Conservation (phyloP, 2,797 vertebrate species). For the Catostomus latipinnis region DNA sequence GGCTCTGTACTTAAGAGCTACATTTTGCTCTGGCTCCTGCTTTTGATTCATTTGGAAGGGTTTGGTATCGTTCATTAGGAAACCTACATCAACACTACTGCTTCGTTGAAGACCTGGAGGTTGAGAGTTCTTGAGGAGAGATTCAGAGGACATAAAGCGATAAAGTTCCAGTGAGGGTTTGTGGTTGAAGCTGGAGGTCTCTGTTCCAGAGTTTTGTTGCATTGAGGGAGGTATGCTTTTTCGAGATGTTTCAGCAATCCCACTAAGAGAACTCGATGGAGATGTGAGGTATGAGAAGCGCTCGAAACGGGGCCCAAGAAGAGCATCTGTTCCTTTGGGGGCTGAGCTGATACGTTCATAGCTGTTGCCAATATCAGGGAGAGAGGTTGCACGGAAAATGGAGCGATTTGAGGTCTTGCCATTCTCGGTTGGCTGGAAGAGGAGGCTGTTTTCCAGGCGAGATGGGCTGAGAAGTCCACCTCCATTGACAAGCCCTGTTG, state of each 20-base stretch:
- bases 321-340: conserved; percentile 1
- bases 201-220: conserved; percentile 1
- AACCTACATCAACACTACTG: conserved; percentile 62
- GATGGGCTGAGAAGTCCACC: conserved; percentile 65
- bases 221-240: conserved; percentile 58
- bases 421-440: conserved; percentile 79
- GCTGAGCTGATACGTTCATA: conserved; percentile 52
- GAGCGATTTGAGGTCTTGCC: conserved; percentile 18
- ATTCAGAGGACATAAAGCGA: conserved; percentile 47
- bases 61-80: conserved; percentile 54
- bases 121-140: conserved; percentile 49
- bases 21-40: conserved; percentile 59
- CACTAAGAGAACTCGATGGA: conserved; percentile 58
- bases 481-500: conserved; percentile 67
- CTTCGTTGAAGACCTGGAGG: conserved; percentile 68
- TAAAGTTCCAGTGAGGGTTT: conserved; percentile 43
- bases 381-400: conserved; percentile 56
- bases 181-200: conserved; percentile 44
- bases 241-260: conserved; percentile 54
- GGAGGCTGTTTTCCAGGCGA: conserved; percentile 85
- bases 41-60: neutral
- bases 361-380: conserved; percentile 63
- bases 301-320: conserved; percentile 61
- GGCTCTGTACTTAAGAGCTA: conserved; percentile 71
- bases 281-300: conserved; percentile 64